phyloP scores from a whole-genome alignment of 2,113 vertebrate species.

The Mesoclemmys tuberculata region DNA sequence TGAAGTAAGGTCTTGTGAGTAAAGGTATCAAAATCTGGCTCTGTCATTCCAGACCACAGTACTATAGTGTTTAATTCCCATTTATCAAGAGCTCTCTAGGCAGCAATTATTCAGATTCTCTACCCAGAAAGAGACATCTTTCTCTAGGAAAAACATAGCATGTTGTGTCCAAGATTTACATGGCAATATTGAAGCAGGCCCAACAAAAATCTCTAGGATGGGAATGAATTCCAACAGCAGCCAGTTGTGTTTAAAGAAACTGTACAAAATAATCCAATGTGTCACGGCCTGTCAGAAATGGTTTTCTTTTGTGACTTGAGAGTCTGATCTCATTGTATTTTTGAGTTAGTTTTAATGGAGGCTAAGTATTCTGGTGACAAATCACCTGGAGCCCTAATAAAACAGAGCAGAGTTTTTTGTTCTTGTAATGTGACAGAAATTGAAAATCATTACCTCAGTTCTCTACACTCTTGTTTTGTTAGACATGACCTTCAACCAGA shows the following conservation, averaged over 20 bases:
- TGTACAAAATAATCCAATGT: not conserved
- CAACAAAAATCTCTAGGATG: not conserved
- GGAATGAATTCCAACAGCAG: not conserved
- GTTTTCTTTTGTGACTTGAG: not conserved
- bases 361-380: not conserved
- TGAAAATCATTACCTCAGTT: constrained; percentile 28
- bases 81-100: not conserved
- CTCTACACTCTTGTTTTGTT: not conserved
- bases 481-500: not conserved
- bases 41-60: not conserved
- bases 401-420: not conserved
- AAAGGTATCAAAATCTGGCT: not conserved
- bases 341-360: constrained; percentile 15
- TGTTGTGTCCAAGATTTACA: not conserved
- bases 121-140: not conserved
- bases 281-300: not conserved
- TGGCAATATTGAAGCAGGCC: not conserved
- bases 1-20: not conserved
- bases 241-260: not conserved
- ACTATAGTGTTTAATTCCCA: not conserved
- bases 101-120: not conserved
- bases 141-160: not conserved
- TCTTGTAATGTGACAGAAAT: constrained; percentile 20
- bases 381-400: constrained; percentile 1
- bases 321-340: not conserved